Percentiles rank a stretch among this genome's conserved stretches.
Conservation (phyloP, 2,888 invertebrate species). For the Idaea aversata region DNA sequence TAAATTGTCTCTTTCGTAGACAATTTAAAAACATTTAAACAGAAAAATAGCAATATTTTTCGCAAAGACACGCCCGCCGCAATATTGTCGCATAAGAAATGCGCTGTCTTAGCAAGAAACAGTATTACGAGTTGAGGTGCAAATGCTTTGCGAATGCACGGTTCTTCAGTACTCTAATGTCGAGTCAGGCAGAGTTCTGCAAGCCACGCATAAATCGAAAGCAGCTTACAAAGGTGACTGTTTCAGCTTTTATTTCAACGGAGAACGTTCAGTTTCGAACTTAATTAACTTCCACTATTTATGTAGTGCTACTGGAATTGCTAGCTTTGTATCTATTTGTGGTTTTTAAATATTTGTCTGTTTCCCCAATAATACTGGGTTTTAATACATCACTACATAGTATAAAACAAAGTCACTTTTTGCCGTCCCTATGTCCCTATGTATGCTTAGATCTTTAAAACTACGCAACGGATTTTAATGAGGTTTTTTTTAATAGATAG, state of each 20-base stretch:
- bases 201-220: conserved; percentile 52
- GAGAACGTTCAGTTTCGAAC: conserved; percentile 29
- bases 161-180: conserved; percentile 35
- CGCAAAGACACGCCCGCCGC: conserved; percentile 5
- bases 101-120: conserved; percentile 12
- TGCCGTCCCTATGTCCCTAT: too few species aligned
- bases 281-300: conserved; percentile 32
- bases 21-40: not conserved
- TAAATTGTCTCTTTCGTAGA: not conserved
- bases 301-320: conserved; percentile 20
- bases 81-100: conserved; percentile 20
- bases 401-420: too few species aligned
- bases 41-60: conserved; percentile 13
- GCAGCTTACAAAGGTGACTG: conserved; percentile 54
- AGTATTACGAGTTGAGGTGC: conserved; percentile 26
- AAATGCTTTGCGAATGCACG: conserved; percentile 42
- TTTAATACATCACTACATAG: too few species aligned
- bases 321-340: conserved; percentile 10
- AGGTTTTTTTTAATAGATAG: too few species aligned
- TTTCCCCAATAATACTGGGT: conserved; percentile 3
- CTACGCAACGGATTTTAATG: too few species aligned
- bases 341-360: conserved; percentile 6
- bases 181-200: conserved; percentile 31
- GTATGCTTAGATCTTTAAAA: too few species aligned
- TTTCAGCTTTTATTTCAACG: conserved; percentile 49